Conservation (phyloP, 2,888 invertebrate genomes). For the Clistopyga incitator region DNA sequence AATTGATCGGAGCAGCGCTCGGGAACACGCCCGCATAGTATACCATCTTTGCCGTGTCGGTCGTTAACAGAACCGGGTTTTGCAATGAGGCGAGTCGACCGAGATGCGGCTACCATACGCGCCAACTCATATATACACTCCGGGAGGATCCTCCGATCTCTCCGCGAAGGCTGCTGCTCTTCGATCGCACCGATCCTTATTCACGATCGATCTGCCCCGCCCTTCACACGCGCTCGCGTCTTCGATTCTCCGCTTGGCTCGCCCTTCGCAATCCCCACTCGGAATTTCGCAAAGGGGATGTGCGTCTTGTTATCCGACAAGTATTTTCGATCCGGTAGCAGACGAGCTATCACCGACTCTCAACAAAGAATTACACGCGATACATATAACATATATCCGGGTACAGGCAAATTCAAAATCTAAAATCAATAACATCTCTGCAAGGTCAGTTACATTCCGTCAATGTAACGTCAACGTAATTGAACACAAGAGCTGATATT, state of each 20-base stretch:
- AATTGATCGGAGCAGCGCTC: slow-evolving; percentile 71
- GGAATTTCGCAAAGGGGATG: slow-evolving; percentile 42
- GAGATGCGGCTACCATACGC: slow-evolving; percentile 65
- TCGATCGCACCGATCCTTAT: slow-evolving; percentile 67
- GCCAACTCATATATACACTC: slow-evolving; percentile 47
- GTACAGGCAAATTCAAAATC: too few species aligned
- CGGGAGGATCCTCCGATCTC: slow-evolving; percentile 52
- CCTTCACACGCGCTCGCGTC: slow-evolving; percentile 61
- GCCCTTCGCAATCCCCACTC: slow-evolving; percentile 13
- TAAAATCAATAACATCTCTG: too few species aligned
- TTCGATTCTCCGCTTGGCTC: slow-evolving; percentile 20
- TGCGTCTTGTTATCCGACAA: slow-evolving; percentile 8
- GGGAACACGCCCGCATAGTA: slow-evolving; percentile 62
- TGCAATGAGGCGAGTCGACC: slow-evolving; percentile 64
- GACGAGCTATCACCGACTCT: slow-evolving; percentile 18
- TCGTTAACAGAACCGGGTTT: slow-evolving; percentile 68
- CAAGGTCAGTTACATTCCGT: too few species aligned
- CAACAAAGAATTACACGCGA: not conserved
- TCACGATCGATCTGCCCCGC: slow-evolving; percentile 69
- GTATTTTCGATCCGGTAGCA: slow-evolving; percentile 43
- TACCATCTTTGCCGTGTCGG: slow-evolving; percentile 59
- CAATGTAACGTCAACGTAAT: too few species aligned
- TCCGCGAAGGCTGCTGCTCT: slow-evolving; percentile 27
- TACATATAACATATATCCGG: not conserved
- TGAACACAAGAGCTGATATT: too few species aligned